Evolutionary conservation across 2,888 invertebrate species (phyloP).

Genomic region (Nysson spinosus): DNA sequence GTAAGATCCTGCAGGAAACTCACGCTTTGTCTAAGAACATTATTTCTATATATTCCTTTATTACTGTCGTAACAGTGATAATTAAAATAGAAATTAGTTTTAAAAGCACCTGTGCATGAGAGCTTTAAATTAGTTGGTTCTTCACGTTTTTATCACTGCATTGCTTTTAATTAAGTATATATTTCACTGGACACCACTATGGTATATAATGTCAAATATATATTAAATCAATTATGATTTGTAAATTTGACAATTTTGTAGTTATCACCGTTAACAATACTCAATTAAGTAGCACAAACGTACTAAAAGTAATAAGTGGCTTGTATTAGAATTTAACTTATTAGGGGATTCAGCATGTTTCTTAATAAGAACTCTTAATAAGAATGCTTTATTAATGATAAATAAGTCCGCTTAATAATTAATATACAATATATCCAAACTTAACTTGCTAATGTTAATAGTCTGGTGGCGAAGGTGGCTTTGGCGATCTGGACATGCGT

Average conservation of each 20-base stretch:
- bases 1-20: too few species aligned
- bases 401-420: conserved; percentile 41
- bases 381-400: conserved; percentile 41
- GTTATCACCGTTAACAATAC: conserved; percentile 24
- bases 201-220: conserved; percentile 19
- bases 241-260: conserved; percentile 14
- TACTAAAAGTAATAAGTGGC: conserved; percentile 25
- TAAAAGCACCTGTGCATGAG: conserved; percentile 53
- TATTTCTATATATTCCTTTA: too few species aligned
- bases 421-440: conserved; percentile 38
- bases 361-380: conserved; percentile 25
- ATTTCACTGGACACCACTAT: conserved; percentile 66
- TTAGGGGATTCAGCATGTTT: conserved; percentile 39
- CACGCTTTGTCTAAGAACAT: too few species aligned
- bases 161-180: conserved; percentile 66
- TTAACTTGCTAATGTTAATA: conserved; percentile 72
- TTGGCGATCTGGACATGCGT: conserved; percentile 74
- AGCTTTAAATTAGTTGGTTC: conserved; percentile 38
- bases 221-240: conserved; percentile 1
- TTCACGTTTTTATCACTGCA: conserved; percentile 59
- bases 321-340: conserved; percentile 38
- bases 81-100: too few species aligned
- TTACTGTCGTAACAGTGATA: too few species aligned
- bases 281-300: conserved; percentile 28
- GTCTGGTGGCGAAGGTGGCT: conserved; percentile 77